Percentiles rank a stretch among this genome's conserved stretches.
phyloP scores from a whole-genome alignment of 2,113 vertebrate genomes.

The Gorsachius goisagi region DNA sequence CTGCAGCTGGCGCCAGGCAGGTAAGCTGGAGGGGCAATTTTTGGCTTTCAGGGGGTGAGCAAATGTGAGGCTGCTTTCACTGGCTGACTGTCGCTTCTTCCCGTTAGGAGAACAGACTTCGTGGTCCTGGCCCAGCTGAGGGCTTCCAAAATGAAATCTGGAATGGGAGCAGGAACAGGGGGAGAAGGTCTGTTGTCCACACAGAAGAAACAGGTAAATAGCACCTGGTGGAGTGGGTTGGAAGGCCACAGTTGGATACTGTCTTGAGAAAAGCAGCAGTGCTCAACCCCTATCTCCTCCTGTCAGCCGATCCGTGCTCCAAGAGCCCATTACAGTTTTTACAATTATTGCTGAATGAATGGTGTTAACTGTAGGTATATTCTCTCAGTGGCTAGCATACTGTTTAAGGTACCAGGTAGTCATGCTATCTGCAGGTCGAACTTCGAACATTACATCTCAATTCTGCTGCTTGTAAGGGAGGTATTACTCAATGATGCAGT shows the following conservation, averaged over 20 bases:
- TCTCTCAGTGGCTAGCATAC: background rate
- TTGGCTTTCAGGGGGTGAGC: background rate
- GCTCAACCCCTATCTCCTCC: background rate
- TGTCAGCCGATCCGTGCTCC: accelerated
- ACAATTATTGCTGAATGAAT: background rate
- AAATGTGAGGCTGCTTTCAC: background rate
- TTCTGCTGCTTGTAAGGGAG: background rate
- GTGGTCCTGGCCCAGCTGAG: background rate
- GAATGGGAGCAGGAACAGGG: conserved; percentile 2
- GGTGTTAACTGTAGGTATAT: background rate
- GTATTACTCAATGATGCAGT: background rate
- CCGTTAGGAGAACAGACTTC: background rate
- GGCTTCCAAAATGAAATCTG: conserved; percentile 23
- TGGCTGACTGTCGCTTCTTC: background rate
- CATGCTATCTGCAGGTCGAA: background rate
- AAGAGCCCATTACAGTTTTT: background rate
- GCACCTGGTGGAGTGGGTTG: background rate
- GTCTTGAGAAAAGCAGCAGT: background rate
- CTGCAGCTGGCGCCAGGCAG: conserved; percentile 25
- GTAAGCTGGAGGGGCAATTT: conserved; percentile 49
- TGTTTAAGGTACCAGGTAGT: background rate
- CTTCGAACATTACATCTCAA: background rate
- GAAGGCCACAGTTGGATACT: accelerated
- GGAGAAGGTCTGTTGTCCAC: background rate
- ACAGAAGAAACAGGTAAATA: conserved; percentile 65